Base-by-base conservation (phyloP, 2,113 vertebrate genomes). In the Callipepla californica region DNA sequence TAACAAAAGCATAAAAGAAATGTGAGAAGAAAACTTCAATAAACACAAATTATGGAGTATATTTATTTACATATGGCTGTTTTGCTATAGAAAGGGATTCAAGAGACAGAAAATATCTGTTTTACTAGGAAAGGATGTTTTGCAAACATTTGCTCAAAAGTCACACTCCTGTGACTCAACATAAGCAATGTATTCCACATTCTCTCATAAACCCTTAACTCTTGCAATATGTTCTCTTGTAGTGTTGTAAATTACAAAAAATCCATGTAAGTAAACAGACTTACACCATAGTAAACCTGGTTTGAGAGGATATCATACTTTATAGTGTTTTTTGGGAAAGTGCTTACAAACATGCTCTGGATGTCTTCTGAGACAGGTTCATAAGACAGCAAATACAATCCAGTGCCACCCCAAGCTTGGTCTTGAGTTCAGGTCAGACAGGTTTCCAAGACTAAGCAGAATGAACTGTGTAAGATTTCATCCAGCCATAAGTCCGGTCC, bases 21-120 rank as follows among this genome's bases (percentile, higher is more conserved):
- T 30, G 48, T 62, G 79, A 79, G 89, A 90, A 55, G 50, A 86
- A 57, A 44, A 88, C 94, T 94, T 95, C 92, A 96, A 97, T 94
- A 97, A 97, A 92, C 61, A 83, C 55, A 93, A 90, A 95, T 97
- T 85, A 92, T 23, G 40, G 83, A 95, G 92, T 76, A 58, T 58
- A 66, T 91, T 93, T 92, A 44, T 95, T 94, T 85, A 89, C n/a
- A n/a, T 73, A 80, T 66, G 63, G 45, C n/a, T 80, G 40, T 81
- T 96, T 55, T 87, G 42, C 59, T 88, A 34, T 16, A 67, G 65
- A 44, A 95, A 93, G 87, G 51, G 32, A 68, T 91, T 83, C 77
- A 5, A 40, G 3, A 40, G 26, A 25, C 61, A 70, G 16, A 70
- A 59, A 57, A 65, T 45, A 57, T 3, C 2, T 32, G 18, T 50